Conservation (phyloP, 2,797 vertebrate genomes). For the Peromyscus eremicus region DNA sequence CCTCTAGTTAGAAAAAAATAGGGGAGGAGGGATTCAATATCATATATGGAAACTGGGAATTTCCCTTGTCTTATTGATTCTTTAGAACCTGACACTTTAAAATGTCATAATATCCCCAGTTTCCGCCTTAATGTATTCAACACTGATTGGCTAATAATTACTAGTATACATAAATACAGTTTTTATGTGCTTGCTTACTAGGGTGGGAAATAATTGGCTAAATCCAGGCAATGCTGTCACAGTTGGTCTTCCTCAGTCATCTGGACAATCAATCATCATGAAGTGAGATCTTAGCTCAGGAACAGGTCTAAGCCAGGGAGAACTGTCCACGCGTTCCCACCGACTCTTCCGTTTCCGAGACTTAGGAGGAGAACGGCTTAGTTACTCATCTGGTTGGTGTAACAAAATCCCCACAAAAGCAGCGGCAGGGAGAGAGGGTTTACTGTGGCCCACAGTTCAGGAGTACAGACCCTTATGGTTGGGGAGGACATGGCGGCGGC, state of each 20-base stretch:
- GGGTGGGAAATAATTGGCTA: background rate
- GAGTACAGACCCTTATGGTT: rapidly evolving
- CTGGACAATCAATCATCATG: background rate
- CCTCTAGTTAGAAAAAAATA: background rate
- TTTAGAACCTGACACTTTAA: background rate
- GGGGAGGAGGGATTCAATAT: background rate
- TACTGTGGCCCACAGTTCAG: no score
- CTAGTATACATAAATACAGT: background rate
- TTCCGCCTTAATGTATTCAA: background rate
- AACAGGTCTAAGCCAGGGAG: background rate
- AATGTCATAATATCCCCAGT: background rate
- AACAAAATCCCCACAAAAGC: background rate
- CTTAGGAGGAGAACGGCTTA: background rate
- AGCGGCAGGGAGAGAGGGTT: background rate
- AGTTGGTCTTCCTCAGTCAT: background rate
- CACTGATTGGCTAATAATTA: background rate
- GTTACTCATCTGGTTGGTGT: no score
- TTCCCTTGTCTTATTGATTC: background rate
- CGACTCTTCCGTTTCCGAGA: background rate
- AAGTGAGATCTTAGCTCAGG: background rate
- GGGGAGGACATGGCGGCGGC: background rate
- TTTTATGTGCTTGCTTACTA: background rate
- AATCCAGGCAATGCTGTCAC: background rate
- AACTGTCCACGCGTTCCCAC: rapidly evolving
- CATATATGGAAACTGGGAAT: background rate